Conservation (phyloP, 2,888 invertebrate genomes). For the Cryptus armator region DNA sequence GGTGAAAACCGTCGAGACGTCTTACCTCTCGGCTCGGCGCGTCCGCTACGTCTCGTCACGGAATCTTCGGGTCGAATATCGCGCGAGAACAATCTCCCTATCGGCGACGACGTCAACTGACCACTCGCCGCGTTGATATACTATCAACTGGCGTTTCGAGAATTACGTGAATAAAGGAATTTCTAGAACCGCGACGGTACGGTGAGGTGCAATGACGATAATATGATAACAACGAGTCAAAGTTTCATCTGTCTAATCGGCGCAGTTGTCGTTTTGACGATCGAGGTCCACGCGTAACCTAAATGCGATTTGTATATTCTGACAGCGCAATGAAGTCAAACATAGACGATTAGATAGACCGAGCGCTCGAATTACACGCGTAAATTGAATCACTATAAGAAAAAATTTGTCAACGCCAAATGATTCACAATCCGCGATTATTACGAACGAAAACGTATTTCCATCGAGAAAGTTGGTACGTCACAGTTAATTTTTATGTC, state of each 20-base stretch:
- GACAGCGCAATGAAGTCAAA: background rate
- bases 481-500: constrained; percentile 3
- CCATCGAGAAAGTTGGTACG: constrained; percentile 14
- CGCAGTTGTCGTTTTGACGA: constrained; percentile 12
- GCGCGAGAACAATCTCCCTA: constrained; percentile 7
- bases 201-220: background rate
- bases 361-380: background rate
- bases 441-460: background rate
- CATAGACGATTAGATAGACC: background rate
- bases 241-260: background rate
- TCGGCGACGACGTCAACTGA: background rate
- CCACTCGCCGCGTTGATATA: background rate
- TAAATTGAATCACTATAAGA: background rate
- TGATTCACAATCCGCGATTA: background rate
- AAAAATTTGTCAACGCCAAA: background rate
- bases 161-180: background rate
- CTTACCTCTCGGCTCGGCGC: too few relatives aligned
- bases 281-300: constrained; percentile 7
- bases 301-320: background rate
- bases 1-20: background rate
- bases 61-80: constrained; percentile 68
- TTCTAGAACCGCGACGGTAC: background rate
- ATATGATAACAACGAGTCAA: background rate
- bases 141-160: background rate
- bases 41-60: constrained; percentile 49